These are phyloP conservation scores for Hydrochoerus hydrochaeris DNA, from an alignment of 2,113 vertebrate genomes.

Conservation along the genomic window DNA sequence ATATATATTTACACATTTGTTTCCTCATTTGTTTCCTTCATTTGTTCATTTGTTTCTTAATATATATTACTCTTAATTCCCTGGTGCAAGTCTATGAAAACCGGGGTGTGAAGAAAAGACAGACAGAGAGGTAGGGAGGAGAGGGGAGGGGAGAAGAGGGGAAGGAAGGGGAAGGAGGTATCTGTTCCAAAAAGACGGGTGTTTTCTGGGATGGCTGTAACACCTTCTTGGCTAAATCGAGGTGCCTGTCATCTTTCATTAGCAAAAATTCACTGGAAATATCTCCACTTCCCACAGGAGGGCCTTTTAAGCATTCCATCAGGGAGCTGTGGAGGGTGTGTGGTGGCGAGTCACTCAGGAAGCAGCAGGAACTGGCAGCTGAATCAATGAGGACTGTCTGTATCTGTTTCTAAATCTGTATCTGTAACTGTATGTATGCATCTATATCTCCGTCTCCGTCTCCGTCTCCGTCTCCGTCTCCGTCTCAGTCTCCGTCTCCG, in stretches of 20 bases:
- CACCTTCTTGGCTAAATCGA: constrained; percentile 37
- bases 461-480: too few species aligned
- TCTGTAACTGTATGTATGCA: background rate
- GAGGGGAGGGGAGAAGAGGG: background rate
- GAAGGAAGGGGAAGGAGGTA: background rate
- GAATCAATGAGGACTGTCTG: background rate
- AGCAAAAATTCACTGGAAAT: constrained; percentile 77
- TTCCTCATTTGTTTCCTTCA: background rate
- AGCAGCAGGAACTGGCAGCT: background rate
- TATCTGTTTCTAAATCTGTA: background rate
- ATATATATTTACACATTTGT: too few species aligned
- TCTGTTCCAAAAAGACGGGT: background rate
- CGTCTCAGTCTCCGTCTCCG: too few species aligned
- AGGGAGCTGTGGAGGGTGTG: background rate
- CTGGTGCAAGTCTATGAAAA: background rate
- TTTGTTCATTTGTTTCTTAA: background rate
- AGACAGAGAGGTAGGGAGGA: background rate
- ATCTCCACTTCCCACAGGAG: constrained; percentile 42
- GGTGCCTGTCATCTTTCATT: constrained; percentile 66
- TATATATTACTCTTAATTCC: background rate
- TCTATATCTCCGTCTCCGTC: too few species aligned
- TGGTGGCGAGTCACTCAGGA: constrained; percentile 28
- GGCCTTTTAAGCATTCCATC: constrained; percentile 68
- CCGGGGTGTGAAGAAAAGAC: background rate
- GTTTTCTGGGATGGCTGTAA: background rate